Percentiles rank a stretch among this genome's conserved stretches.
Evolutionary conservation across 2,797 vertebrate genomes (phyloP).

Genomic region (Xiphophorus birchmanni): DNA sequence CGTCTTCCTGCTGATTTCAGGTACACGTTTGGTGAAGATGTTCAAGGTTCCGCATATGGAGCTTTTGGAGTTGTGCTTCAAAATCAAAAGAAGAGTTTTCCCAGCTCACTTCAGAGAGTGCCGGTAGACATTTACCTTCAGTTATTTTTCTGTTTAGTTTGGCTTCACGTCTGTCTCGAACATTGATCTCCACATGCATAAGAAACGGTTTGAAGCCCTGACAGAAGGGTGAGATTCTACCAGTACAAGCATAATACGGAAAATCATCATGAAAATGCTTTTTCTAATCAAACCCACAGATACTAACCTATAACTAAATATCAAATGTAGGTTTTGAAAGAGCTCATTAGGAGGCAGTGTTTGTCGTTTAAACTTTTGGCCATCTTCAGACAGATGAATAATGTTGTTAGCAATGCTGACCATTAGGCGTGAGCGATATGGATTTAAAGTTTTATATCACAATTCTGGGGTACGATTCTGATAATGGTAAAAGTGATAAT

Average conservation of each 20-base stretch:
- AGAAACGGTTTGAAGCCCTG: neutral
- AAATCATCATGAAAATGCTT: neutral
- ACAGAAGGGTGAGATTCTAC: too few species aligned
- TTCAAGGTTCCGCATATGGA: neutral
- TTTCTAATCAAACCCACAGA: neutral
- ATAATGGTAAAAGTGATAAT: too few species aligned
- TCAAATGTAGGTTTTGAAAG: neutral
- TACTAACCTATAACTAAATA: neutral
- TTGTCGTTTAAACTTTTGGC: neutral
- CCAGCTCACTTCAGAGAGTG: neutral
- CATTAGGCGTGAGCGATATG: too few species aligned
- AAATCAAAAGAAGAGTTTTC: neutral
- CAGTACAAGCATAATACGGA: neutral
- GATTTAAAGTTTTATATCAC: too few species aligned
- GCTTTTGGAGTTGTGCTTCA: neutral
- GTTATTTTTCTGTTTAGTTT: neutral
- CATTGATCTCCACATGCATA: neutral
- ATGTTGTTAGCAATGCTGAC: neutral
- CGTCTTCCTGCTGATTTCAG: neutral
- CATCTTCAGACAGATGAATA: neutral
- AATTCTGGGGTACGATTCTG: too few species aligned
- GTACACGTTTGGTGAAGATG: neutral
- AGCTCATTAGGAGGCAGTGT: neutral
- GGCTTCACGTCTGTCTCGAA: neutral
- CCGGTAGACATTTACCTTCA: neutral